These are phyloP conservation scores for Halcyon smyrnensis DNA, from an alignment of 2,797 vertebrate species.

Conservation along the genomic window DNA sequence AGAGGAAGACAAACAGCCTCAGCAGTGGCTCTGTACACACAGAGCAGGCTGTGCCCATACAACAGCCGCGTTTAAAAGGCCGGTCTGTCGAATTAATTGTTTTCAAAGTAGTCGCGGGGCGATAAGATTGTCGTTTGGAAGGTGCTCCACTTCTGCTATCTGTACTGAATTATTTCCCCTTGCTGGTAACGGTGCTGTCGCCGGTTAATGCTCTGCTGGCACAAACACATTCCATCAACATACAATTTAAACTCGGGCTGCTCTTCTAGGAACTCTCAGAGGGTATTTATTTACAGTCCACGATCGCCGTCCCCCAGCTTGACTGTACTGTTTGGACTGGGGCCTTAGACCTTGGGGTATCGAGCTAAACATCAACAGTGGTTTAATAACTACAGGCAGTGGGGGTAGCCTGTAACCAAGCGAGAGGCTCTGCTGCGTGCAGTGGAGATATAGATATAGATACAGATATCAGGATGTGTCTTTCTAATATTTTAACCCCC, in stretches of 20 bases:
- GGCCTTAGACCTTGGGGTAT: conserved; percentile 13
- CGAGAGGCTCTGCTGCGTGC: background rate
- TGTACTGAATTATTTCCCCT: background rate
- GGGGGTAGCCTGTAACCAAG: background rate
- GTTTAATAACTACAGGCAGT: conserved; percentile 6
- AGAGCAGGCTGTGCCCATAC: background rate
- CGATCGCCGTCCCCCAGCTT: background rate
- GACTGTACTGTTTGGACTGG: background rate
- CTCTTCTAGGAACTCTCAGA: conserved; percentile 8
- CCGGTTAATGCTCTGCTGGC: background rate
- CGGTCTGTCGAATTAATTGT: background rate
- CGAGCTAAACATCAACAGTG: background rate
- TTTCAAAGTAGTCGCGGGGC: background rate
- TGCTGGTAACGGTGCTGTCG: background rate
- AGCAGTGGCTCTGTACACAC: background rate
- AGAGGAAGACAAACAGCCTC: background rate
- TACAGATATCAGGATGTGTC: background rate
- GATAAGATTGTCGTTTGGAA: background rate
- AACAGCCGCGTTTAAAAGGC: background rate
- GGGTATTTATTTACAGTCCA: conserved; percentile 27
- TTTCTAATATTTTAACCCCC: background rate
- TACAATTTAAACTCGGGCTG: background rate
- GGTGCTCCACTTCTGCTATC: background rate
- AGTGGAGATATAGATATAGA: background rate
- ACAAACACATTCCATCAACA: background rate